A percentile compares a stretch with the other conserved stretches of the same genome.
These are phyloP conservation scores for Drosophila pseudoobscura DNA, from an alignment of 1,140 invertebrate genomes.

Conservation along the genomic window DNA sequence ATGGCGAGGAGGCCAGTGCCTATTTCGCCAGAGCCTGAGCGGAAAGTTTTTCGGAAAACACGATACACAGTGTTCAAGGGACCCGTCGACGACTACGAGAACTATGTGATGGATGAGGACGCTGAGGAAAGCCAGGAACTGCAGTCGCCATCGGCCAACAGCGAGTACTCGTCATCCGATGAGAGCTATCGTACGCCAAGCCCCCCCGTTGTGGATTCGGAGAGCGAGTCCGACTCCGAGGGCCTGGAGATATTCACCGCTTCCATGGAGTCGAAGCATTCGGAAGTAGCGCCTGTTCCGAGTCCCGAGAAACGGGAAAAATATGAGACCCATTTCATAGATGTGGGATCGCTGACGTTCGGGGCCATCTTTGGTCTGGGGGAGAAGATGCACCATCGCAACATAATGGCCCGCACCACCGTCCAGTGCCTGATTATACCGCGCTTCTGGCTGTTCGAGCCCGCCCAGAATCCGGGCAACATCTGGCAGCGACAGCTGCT, in stretches of 20 bases:
- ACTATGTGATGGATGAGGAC: background rate
- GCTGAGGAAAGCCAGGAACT: background rate
- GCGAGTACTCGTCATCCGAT: too few species aligned
- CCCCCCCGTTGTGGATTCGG: background rate
- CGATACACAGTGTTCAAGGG: too few species aligned
- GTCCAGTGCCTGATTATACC: constrained; percentile 85
- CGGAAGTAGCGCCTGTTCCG: background rate
- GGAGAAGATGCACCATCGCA: constrained; percentile 84
- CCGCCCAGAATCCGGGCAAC: constrained; percentile 85
- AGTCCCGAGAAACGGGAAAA: background rate
- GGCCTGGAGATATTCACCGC: constrained; percentile 25
- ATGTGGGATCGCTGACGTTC: constrained; percentile 74
- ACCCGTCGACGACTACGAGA: constrained; percentile 18
- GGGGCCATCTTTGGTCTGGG: constrained; percentile 83
- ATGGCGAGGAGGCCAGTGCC: constrained; percentile 11
- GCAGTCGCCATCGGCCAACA: too few species aligned
- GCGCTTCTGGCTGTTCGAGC: constrained; percentile 85
- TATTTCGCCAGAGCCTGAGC: background rate
- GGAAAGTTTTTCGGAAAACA: too few species aligned
- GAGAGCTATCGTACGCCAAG: background rate
- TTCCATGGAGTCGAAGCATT: background rate
- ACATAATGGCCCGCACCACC: constrained; percentile 84
- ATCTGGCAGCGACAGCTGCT: constrained; percentile 85
- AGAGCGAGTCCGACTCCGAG: constrained; percentile 5
- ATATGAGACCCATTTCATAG: constrained; percentile 68